A percentile compares a stretch with the other conserved stretches of the same genome.
These are phyloP conservation scores for Penaeus chinensis DNA, from an alignment of 1,140 invertebrate species.

Conservation along the genomic window DNA sequence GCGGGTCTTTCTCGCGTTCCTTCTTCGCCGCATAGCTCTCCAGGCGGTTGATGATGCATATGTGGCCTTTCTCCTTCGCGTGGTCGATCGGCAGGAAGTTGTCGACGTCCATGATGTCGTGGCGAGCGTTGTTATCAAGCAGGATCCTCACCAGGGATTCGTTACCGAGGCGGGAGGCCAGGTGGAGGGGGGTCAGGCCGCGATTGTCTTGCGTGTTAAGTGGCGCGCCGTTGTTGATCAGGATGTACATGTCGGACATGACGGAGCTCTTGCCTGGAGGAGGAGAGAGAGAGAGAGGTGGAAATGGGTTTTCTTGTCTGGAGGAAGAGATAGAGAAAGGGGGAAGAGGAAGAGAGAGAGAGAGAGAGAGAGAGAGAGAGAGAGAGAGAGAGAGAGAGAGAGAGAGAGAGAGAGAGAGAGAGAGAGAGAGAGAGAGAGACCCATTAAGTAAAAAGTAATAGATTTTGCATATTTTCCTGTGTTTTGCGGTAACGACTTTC, in stretches of 20 bases:
- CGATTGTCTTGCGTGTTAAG: conserved; percentile 43
- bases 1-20: conserved; percentile 36
- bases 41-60: conserved; percentile 54
- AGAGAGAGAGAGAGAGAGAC: no score
- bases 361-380: no score
- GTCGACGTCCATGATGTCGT: conserved; percentile 51
- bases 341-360: not conserved
- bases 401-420: no score
- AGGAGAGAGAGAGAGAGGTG: not conserved
- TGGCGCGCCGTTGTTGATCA: conserved; percentile 57
- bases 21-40: conserved; percentile 28
- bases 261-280: conserved; percentile 58
- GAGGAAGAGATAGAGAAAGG: no score
- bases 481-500: no score
- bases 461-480: no score
- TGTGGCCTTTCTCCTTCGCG: conserved; percentile 55
- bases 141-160: conserved; percentile 62
- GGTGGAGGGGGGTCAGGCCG: conserved; percentile 59
- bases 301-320: not conserved
- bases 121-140: conserved; percentile 48
- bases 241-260: conserved; percentile 60
- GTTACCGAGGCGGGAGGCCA: conserved; percentile 57
- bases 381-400: no score
- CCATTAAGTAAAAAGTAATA: no score
- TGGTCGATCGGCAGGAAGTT: conserved; percentile 60